Evolutionary conservation across 2,797 vertebrate species (phyloP).

Genomic region (Knipowitschia caucasica): DNA sequence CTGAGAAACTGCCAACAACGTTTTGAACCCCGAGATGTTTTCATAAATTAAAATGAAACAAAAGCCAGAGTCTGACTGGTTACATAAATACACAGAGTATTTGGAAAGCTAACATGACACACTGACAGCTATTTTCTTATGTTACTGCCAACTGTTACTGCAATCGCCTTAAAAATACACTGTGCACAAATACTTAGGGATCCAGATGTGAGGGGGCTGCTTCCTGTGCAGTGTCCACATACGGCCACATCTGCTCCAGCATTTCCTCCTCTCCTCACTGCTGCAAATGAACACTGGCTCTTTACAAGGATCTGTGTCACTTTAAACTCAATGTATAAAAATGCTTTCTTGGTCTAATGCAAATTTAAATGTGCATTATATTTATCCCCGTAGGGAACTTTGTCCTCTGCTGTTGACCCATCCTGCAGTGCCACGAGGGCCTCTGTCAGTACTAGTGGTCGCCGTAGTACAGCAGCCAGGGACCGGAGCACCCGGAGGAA

Average conservation of each 20-base stretch:
- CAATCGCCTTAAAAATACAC: conserved; percentile 26
- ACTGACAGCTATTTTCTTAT: conserved; percentile 1
- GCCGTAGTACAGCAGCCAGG: no score
- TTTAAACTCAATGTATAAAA: no score
- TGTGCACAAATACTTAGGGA: conserved; percentile 30
- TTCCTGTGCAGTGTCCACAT: conserved; percentile 70
- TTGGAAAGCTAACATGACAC: not conserved
- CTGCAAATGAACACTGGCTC: no score
- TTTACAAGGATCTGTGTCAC: no score
- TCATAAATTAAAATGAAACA: conserved; percentile 9
- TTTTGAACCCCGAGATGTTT: not conserved
- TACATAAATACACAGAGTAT: conserved; percentile 5
- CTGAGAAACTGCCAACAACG: not conserved
- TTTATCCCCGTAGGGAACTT: no score
- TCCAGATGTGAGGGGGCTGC: conserved; percentile 63
- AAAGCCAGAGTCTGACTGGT: not conserved
- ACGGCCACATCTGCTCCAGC: conserved; percentile 69
- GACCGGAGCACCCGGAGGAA: no score
- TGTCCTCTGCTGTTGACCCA: no score
- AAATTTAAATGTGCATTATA: no score
- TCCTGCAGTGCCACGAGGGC: no score
- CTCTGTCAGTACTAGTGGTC: no score
- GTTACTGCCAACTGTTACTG: conserved; percentile 20
- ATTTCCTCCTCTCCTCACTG: conserved; percentile 75
- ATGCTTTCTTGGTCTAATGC: no score